A percentile compares a stretch with the other conserved stretches of the same genome.
These are phyloP conservation scores for Caenorhabditis wallacei DNA, from an alignment of 2,888 invertebrate genomes.

Conservation along the genomic window DNA sequence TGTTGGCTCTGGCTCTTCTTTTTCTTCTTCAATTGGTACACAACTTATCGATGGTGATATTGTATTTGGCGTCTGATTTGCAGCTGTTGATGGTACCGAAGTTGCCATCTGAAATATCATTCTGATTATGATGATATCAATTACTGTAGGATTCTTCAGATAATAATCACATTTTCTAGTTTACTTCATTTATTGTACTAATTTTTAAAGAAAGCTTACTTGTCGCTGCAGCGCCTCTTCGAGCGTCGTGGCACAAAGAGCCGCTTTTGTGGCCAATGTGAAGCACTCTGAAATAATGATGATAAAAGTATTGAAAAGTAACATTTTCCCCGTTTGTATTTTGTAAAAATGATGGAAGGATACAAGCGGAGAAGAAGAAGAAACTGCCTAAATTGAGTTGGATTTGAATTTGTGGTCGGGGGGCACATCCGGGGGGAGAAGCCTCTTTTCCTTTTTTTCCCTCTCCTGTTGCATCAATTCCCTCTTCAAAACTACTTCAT, in stretches of 20 bases:
- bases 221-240: constrained; percentile 78
- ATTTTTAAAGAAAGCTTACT: constrained; percentile 4
- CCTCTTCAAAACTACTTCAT: constrained; percentile 57
- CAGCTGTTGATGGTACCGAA: constrained; percentile 61
- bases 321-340: neutral
- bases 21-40: constrained; percentile 61
- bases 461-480: neutral
- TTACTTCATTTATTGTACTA: no score
- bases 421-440: constrained; percentile 27
- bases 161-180: no score
- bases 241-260: constrained; percentile 77
- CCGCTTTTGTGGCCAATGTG: constrained; percentile 81
- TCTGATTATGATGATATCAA: no score
- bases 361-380: constrained; percentile 16
- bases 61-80: constrained; percentile 58
- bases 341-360: neutral
- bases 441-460: neutral
- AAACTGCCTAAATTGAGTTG: constrained; percentile 51
- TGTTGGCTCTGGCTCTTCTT: constrained; percentile 57
- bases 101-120: constrained; percentile 62
- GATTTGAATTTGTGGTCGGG: constrained; percentile 54
- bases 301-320: neutral
- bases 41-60: constrained; percentile 65
- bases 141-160: no score
- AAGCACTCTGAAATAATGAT: constrained; percentile 78